Conservation (phyloP, 2,888 invertebrate species). For the Rhabditoides inermis region DNA sequence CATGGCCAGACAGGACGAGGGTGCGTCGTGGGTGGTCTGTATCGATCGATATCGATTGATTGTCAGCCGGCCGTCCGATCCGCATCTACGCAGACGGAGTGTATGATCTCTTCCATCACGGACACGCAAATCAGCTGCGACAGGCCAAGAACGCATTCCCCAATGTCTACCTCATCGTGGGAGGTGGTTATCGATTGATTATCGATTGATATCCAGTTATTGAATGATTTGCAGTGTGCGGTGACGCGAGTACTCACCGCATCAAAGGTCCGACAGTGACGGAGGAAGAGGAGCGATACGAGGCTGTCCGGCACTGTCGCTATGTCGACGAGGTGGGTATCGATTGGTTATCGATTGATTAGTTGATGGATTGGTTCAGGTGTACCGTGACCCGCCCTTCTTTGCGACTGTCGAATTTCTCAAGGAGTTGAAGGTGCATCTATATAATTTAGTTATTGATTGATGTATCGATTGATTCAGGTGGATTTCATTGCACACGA, state of each 20-base stretch:
- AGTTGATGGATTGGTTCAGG: no score
- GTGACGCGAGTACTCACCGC: conserved; percentile 14
- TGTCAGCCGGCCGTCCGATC: conserved; percentile 67
- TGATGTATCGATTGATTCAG: conserved; percentile 52
- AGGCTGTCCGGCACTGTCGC: conserved; percentile 88
- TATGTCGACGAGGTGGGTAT: conserved; percentile 99
- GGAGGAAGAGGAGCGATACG: conserved; percentile 70
- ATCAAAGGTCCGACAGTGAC: conserved; percentile 63
- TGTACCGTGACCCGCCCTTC: conserved; percentile 86
- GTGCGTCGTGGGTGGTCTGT: conserved; percentile 53
- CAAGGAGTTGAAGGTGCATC: conserved; percentile 69
- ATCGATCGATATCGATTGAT: background rate
- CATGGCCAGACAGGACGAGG: conserved; percentile 68
- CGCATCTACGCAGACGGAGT: conserved; percentile 96
- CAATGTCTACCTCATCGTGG: conserved; percentile 55
- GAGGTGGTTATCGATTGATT: no score
- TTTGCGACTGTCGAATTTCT: conserved; percentile 79
- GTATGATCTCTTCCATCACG: conserved; percentile 95
- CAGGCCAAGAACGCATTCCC: conserved; percentile 88
- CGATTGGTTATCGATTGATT: no score
- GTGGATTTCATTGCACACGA: conserved; percentile 97
- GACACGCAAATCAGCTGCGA: conserved; percentile 54
- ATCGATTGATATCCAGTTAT: no score
- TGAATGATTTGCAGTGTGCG: conserved; percentile 18
- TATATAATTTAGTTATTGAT: background rate